phyloP scores from a whole-genome alignment of 2,797 vertebrate genomes.

The Cyprinodon diabolis region DNA sequence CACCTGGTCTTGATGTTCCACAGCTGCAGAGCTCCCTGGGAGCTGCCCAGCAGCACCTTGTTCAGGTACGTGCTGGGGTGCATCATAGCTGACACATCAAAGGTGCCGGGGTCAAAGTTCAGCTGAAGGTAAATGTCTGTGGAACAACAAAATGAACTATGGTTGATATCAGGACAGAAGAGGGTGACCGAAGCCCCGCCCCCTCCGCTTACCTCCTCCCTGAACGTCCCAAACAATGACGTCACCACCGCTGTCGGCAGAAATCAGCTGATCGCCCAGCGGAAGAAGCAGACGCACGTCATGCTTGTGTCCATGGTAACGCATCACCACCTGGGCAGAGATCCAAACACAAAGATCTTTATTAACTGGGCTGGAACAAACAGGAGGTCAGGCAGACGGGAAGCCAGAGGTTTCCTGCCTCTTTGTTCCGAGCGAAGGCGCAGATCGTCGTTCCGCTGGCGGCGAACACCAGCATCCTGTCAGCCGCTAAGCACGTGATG shows the following conservation, averaged over 20 bases:
- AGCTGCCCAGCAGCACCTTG: slow-evolving; percentile 94
- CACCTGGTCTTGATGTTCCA: slow-evolving; percentile 96
- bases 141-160: slow-evolving; percentile 39
- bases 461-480: slow-evolving; percentile 91
- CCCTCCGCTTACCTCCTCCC: slow-evolving; percentile 43
- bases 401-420: slow-evolving; percentile 67
- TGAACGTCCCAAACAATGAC: slow-evolving; percentile 91
- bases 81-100: slow-evolving; percentile 88
- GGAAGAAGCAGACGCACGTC: slow-evolving; percentile 89
- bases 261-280: slow-evolving; percentile 94
- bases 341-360: neutral
- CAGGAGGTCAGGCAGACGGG: too few relatives aligned
- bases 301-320: slow-evolving; percentile 88
- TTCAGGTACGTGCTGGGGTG: slow-evolving; percentile 97
- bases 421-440: slow-evolving; percentile 92
- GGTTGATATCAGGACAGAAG: slow-evolving; percentile 10
- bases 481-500: slow-evolving; percentile 89
- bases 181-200: neutral
- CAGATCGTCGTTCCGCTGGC: slow-evolving; percentile 82
- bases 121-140: slow-evolving; percentile 90
- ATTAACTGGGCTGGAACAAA: neutral
- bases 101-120: slow-evolving; percentile 87
- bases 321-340: slow-evolving; percentile 84
- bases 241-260: slow-evolving; percentile 85
- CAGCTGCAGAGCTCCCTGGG: slow-evolving; percentile 91